phyloP scores from a whole-genome alignment of 2,113 vertebrate species.

The mouse (Mus musculus) region GRCm39 chr15:54861001-54861500 shows the following conservation, averaged over 20 bases:
- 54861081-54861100: neutral
- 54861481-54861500: neutral
- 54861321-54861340: neutral
- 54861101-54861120: neutral
- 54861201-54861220: neutral
- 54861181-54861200: neutral
- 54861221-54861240: neutral
- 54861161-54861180: neutral
- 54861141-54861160: no score
- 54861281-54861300: neutral
- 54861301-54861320: neutral
- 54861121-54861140: neutral
- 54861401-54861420: no score
- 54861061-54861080: neutral
- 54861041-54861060: neutral
- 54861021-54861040: neutral
- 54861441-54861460: neutral
- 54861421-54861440: neutral
- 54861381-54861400: neutral
- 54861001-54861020: neutral
- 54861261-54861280: neutral
- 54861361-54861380: neutral
- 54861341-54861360: neutral
- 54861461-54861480: neutral
- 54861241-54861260: neutral